These are phyloP conservation scores for Holcopasites calliopsidis DNA, from an alignment of 1,140 invertebrate genomes.

Conservation along the genomic window DNA sequence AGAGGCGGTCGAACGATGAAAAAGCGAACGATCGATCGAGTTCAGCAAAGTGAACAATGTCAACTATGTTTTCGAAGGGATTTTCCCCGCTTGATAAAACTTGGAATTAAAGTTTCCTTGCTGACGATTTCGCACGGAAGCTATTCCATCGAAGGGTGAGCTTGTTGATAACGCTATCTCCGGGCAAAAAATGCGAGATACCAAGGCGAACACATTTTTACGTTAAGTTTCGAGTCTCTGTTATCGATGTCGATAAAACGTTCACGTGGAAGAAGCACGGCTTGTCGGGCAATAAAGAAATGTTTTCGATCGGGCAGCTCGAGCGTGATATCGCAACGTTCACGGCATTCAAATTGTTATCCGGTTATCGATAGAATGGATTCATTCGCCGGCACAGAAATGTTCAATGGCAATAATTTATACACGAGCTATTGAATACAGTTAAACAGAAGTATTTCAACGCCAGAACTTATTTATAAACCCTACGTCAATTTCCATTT, in stretches of 20 bases:
- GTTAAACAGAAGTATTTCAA: not conserved
- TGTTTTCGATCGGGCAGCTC: not conserved
- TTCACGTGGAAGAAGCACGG: not conserved
- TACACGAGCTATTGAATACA: not conserved
- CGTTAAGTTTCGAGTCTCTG: not conserved
- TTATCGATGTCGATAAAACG: slow-evolving; percentile 18
- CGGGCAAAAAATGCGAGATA: not conserved
- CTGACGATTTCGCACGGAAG: not conserved
- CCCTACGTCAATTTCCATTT: not conserved
- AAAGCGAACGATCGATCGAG: not conserved
- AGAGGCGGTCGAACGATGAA: not conserved
- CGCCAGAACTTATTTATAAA: not conserved
- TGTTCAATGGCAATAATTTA: not conserved
- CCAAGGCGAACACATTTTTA: not conserved
- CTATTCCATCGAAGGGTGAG: not conserved
- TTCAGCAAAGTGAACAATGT: not conserved
- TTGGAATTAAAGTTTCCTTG: not conserved
- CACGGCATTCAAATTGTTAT: not conserved
- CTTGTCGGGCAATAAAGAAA: not conserved
- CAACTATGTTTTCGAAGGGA: not conserved
- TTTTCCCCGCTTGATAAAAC: not conserved
- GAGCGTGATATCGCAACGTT: not conserved
- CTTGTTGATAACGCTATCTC: not conserved
- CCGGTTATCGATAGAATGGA: not conserved
- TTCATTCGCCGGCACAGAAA: not conserved